A percentile compares a stretch with the other conserved stretches of the same genome.
Evolutionary conservation across 2,113 vertebrate genomes (phyloP).

Genomic region (Coptodon bakossiorum): DNA sequence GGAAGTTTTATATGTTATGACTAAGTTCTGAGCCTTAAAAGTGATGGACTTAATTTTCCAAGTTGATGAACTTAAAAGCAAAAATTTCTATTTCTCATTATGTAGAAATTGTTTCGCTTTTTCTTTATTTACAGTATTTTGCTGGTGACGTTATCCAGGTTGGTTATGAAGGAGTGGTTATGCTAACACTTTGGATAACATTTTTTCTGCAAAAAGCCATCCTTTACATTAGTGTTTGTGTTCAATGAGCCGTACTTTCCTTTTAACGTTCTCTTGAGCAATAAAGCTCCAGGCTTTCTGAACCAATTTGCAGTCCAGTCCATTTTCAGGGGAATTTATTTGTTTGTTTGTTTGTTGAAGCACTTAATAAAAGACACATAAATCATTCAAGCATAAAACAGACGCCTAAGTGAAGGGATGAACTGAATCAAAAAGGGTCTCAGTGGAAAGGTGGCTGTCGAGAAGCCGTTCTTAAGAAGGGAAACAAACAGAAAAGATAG

Average conservation of each 20-base stretch:
- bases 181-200: not conserved
- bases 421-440: not conserved
- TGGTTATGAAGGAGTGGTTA: not conserved
- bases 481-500: not conserved
- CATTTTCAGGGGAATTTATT: rapidly evolving
- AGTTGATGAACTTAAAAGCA: not conserved
- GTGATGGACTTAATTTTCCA: not conserved
- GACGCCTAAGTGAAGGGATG: not conserved
- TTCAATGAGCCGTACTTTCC: not conserved
- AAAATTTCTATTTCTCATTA: not conserved
- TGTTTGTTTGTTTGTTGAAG: not conserved
- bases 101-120: rapidly evolving
- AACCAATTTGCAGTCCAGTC: not conserved
- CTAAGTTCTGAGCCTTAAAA: not conserved
- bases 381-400: not conserved
- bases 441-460: not conserved
- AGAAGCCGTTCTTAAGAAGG: not conserved
- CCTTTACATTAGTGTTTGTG: not conserved
- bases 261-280: not conserved
- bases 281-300: not conserved
- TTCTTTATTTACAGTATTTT: not conserved
- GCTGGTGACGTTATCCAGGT: not conserved
- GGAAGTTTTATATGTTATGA: not conserved
- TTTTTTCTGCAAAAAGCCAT: not conserved
- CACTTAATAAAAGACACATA: not conserved